Percentiles rank a stretch among this genome's conserved stretches.
Evolutionary conservation across 1,140 invertebrate genomes (phyloP).

Genomic region (Ectropis grisescens): DNA sequence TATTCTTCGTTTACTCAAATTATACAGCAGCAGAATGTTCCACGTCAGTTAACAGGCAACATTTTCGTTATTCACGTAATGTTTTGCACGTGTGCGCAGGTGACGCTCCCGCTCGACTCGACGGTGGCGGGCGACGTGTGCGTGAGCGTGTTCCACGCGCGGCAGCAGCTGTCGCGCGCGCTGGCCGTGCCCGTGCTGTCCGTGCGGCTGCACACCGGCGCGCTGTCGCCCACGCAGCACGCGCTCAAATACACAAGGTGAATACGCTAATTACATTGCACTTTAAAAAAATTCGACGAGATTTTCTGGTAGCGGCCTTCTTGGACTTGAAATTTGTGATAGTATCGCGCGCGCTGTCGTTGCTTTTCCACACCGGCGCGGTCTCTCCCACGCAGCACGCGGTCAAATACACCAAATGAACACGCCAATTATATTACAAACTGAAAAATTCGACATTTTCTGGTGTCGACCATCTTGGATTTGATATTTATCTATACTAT

Average conservation of each 20-base stretch:
- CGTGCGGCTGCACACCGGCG: slow-evolving; percentile 91
- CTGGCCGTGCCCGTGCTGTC: slow-evolving; percentile 91
- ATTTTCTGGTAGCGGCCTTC: too few species aligned
- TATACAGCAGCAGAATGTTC: too few species aligned
- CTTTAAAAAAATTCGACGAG: too few species aligned
- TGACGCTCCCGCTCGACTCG: slow-evolving; percentile 45
- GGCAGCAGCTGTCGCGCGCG: slow-evolving; percentile 86
- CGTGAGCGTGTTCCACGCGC: slow-evolving; percentile 86
- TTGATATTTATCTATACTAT: too few species aligned
- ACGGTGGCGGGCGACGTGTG: slow-evolving; percentile 88
- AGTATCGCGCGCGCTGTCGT: slow-evolving; percentile 79
- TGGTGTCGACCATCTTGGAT: too few species aligned
- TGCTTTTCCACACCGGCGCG: slow-evolving; percentile 92
- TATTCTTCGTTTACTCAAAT: too few species aligned
- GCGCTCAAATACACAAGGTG: slow-evolving; percentile 82
- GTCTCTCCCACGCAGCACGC: slow-evolving; percentile 80
- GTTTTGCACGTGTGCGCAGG: too few species aligned
- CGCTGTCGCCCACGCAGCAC: slow-evolving; percentile 81
- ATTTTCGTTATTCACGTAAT: too few species aligned
- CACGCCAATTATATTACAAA: too few species aligned
- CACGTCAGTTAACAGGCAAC: too few species aligned
- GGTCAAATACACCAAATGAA: slow-evolving; percentile 82
- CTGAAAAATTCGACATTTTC: too few species aligned
- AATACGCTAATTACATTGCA: too few species aligned
- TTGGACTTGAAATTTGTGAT: slow-evolving; percentile 11